Conservation (phyloP, 2,888 invertebrate species). For the Drosophila phalerata region DNA sequence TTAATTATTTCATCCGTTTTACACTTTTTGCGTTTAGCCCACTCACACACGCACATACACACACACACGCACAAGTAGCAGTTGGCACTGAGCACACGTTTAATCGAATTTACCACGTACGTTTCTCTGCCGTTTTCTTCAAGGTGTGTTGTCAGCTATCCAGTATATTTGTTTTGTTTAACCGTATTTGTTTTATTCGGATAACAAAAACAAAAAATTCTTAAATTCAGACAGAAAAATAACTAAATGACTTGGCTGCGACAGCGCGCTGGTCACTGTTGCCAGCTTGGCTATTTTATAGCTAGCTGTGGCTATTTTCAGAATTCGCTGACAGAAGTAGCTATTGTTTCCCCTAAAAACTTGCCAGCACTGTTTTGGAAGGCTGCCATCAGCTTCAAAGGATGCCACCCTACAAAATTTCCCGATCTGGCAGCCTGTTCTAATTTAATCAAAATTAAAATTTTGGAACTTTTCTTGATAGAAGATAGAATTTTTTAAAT, state of each 20-base stretch:
- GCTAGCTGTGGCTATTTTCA: too few species aligned
- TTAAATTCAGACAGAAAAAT: constrained; percentile 62
- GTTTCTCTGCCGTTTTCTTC: constrained; percentile 56
- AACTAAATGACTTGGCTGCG: constrained; percentile 66
- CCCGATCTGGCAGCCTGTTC: too few species aligned
- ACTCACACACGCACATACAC: constrained; percentile 48
- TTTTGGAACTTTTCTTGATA: too few species aligned
- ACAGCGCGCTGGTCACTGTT: too few species aligned
- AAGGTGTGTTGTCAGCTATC: constrained; percentile 34
- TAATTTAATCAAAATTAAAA: too few species aligned
- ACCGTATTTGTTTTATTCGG: constrained; percentile 39
- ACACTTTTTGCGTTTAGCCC: constrained; percentile 78
- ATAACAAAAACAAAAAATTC: constrained; percentile 64
- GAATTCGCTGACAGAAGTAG: too few species aligned
- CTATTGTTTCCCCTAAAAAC: too few species aligned
- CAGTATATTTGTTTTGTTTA: constrained; percentile 33
- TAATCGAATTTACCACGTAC: constrained; percentile 71
- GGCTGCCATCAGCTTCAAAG: too few species aligned
- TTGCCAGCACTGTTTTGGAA: too few species aligned
- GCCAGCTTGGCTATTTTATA: too few species aligned
- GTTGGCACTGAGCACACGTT: constrained; percentile 64
- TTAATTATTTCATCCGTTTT: constrained; percentile 70
- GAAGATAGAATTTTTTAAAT: too few species aligned
- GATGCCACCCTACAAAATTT: too few species aligned
- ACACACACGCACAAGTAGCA: constrained; percentile 44